Conservation (phyloP, 2,888 invertebrate species). For the Himalopsyche tibetana region DNA sequence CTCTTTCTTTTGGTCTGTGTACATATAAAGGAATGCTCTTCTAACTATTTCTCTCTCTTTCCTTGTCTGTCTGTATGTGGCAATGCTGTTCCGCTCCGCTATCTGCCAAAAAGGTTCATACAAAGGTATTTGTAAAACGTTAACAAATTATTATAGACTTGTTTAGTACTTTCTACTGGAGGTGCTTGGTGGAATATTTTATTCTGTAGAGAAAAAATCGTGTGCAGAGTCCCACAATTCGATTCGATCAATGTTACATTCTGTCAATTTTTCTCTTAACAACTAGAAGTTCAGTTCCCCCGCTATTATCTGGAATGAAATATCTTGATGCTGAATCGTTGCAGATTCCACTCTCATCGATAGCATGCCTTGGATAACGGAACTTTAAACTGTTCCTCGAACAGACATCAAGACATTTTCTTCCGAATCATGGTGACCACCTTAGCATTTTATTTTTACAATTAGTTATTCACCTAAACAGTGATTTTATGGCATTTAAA, state of each 20-base stretch:
- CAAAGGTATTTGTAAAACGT: slow-evolving; percentile 73
- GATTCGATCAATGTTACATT: slow-evolving; percentile 41
- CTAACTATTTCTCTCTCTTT: slow-evolving; percentile 82
- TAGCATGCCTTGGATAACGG: too few relatives aligned
- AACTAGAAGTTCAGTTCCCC: too few relatives aligned
- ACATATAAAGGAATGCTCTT: slow-evolving; percentile 78
- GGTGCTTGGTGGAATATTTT: slow-evolving; percentile 37
- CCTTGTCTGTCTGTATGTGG: slow-evolving; percentile 82
- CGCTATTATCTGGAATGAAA: too few relatives aligned
- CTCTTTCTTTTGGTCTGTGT: slow-evolving; percentile 60
- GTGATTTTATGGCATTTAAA: too few relatives aligned
- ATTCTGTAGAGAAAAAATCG: slow-evolving; percentile 36
- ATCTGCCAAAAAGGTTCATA: slow-evolving; percentile 80
- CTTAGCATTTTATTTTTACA: too few relatives aligned
- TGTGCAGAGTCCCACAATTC: slow-evolving; percentile 2
- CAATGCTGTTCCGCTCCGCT: slow-evolving; percentile 80
- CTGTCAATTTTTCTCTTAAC: background rate
- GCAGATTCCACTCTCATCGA: too few relatives aligned
- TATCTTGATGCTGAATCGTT: too few relatives aligned
- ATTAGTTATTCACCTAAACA: too few relatives aligned
- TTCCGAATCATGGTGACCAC: too few relatives aligned
- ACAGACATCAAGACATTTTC: too few relatives aligned
- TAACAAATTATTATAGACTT: slow-evolving; percentile 61
- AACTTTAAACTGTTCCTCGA: too few relatives aligned
- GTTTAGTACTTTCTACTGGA: slow-evolving; percentile 10